Evolutionary conservation across 1,140 invertebrate species (phyloP).

Genomic region (Drosophila lini): DNA sequence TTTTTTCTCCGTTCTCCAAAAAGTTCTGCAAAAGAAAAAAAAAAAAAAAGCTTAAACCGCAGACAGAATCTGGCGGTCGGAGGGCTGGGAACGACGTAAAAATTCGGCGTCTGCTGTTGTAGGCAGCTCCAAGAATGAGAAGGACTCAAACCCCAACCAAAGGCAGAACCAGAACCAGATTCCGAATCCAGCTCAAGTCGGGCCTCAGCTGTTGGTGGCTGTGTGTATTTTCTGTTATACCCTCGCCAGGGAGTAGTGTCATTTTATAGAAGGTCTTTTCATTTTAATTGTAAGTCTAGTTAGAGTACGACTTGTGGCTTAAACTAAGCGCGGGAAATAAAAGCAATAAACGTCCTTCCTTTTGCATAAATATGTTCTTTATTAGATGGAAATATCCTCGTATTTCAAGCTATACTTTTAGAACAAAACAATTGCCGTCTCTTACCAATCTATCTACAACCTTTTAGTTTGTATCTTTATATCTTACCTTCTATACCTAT

Average conservation of each 20-base stretch:
- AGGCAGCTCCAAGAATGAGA: conserved; percentile 21
- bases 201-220: conserved; percentile 62
- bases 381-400: background rate
- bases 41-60: conserved; percentile 64
- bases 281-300: background rate
- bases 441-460: background rate
- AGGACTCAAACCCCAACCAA: conserved; percentile 11
- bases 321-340: background rate
- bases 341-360: too few relatives aligned
- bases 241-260: conserved; percentile 7
- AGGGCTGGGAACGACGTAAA: conserved; percentile 18
- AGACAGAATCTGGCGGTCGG: conserved; percentile 51
- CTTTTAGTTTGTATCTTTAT: background rate
- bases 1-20: conserved; percentile 23
- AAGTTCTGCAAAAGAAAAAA: conserved; percentile 20
- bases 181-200: conserved; percentile 13
- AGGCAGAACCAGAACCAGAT: conserved; percentile 29
- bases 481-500: too few relatives aligned
- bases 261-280: background rate
- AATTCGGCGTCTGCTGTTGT: conserved; percentile 38
- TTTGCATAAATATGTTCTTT: too few relatives aligned
- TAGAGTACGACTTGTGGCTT: background rate
- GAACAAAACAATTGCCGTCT: background rate
- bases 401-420: background rate
- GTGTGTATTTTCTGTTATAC: conserved; percentile 7